phyloP scores from a whole-genome alignment of 1,140 invertebrate genomes.

The Ylistrum balloti region DNA sequence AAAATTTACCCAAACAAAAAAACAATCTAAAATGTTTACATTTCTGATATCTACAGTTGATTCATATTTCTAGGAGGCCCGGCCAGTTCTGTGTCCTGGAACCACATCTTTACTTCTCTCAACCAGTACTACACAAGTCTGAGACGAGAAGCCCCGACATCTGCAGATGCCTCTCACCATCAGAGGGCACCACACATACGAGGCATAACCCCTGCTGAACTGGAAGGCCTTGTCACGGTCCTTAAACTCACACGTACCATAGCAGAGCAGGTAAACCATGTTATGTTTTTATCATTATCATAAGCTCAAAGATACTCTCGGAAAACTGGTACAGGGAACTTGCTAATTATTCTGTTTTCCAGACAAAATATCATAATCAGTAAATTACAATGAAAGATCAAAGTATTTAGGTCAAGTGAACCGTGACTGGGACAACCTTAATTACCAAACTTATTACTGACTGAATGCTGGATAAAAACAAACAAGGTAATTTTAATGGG shows the following conservation, averaged over 20 bases:
- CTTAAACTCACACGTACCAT: constrained; percentile 90
- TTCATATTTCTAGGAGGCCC: constrained; percentile 77
- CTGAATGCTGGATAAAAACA: too few relatives aligned
- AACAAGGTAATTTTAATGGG: too few relatives aligned
- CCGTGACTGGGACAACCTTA: too few relatives aligned
- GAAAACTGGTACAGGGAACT: too few relatives aligned
- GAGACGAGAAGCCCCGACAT: constrained; percentile 86
- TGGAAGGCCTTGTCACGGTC: constrained; percentile 93
- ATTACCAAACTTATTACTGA: too few relatives aligned
- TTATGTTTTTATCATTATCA: not conserved
- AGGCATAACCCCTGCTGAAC: constrained; percentile 91
- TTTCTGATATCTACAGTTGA: not conserved
- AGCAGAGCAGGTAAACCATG: constrained; percentile 83
- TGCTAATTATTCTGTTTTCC: too few relatives aligned
- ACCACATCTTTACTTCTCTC: constrained; percentile 94
- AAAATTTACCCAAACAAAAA: too few relatives aligned
- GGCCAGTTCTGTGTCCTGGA: constrained; percentile 88
- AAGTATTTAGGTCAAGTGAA: too few relatives aligned
- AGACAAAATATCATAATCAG: too few relatives aligned
- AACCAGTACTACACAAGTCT: constrained; percentile 87
- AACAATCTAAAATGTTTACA: not conserved
- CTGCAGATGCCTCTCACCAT: constrained; percentile 84
- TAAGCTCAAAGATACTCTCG: too few relatives aligned
- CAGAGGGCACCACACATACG: constrained; percentile 84
- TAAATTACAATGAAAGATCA: too few relatives aligned